phyloP scores from a whole-genome alignment of 2,888 invertebrate species.

The Phengaris alcon region DNA sequence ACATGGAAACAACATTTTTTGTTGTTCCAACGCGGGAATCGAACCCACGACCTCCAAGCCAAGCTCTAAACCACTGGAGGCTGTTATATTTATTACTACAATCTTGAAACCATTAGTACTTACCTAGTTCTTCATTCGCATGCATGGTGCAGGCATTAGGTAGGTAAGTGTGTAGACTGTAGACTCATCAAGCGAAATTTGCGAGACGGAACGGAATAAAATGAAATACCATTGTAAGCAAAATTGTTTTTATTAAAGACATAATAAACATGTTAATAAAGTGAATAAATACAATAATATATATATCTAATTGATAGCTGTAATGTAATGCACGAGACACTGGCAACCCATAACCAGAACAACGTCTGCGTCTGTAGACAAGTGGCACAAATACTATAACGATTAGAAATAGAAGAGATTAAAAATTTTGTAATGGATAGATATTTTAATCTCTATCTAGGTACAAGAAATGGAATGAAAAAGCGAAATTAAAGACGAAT shows the following conservation, averaged over 20 bases:
- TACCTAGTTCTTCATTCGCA: no score
- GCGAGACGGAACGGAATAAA: slow-evolving; percentile 29
- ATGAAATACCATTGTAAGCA: slow-evolving; percentile 57
- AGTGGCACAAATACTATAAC: not conserved
- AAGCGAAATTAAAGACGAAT: not conserved
- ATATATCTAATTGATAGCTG: slow-evolving; percentile 56
- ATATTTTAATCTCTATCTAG: not conserved
- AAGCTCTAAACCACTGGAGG: no score
- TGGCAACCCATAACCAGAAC: slow-evolving; percentile 54
- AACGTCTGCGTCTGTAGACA: slow-evolving; percentile 40
- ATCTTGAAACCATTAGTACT: no score
- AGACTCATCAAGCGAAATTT: no score
- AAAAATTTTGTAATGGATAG: not conserved
- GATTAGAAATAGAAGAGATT: not conserved
- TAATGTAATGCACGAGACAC: slow-evolving; percentile 60
- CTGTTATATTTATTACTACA: no score
- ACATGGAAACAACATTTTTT: no score
- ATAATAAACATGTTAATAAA: slow-evolving; percentile 79
- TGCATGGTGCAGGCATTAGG: no score
- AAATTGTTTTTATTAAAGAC: slow-evolving; percentile 75
- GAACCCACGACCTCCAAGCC: no score
- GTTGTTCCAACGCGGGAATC: no score
- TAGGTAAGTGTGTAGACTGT: no score
- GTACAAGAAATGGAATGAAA: not conserved
- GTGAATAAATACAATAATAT: slow-evolving; percentile 75